These are phyloP conservation scores for Cryptus armator DNA, from an alignment of 2,888 invertebrate species.

Conservation along the genomic window DNA sequence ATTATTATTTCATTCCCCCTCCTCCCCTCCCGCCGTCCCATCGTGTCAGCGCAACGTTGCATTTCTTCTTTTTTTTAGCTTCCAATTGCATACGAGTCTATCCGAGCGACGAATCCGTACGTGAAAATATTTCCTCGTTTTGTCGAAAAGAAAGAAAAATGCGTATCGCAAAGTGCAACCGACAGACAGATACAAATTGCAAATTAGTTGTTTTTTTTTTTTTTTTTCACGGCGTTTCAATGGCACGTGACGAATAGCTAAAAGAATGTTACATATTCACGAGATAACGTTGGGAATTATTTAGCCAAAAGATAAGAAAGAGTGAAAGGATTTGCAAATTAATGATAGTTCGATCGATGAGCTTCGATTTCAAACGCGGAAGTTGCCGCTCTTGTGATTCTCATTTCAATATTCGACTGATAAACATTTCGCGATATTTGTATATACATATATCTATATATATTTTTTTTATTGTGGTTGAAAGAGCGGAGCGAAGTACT, in stretches of 20 bases:
- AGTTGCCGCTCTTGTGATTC: no score
- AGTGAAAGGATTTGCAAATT: no score
- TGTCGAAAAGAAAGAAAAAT: background rate
- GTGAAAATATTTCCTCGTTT: background rate
- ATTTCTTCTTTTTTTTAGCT: slow-evolving; percentile 39
- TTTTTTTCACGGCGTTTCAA: no score
- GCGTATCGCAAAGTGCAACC: background rate
- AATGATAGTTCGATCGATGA: no score
- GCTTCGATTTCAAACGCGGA: no score
- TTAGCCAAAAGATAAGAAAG: no score
- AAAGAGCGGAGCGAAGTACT: slow-evolving; percentile 67
- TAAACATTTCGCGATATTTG: no score
- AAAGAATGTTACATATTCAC: no score
- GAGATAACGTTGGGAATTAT: no score
- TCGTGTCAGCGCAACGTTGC: slow-evolving; percentile 59
- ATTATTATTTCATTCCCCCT: slow-evolving; percentile 4
- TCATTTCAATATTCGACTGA: no score
- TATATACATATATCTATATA: background rate
- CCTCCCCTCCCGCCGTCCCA: slow-evolving; percentile 21
- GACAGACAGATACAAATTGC: background rate
- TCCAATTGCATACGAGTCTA: slow-evolving; percentile 38
- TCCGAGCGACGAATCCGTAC: background rate
- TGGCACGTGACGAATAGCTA: no score
- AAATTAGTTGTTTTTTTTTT: background rate
- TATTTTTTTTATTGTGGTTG: slow-evolving; percentile 5